phyloP scores from a whole-genome alignment of 2,888 invertebrate species.

The Tetrapedia diversipes region DNA sequence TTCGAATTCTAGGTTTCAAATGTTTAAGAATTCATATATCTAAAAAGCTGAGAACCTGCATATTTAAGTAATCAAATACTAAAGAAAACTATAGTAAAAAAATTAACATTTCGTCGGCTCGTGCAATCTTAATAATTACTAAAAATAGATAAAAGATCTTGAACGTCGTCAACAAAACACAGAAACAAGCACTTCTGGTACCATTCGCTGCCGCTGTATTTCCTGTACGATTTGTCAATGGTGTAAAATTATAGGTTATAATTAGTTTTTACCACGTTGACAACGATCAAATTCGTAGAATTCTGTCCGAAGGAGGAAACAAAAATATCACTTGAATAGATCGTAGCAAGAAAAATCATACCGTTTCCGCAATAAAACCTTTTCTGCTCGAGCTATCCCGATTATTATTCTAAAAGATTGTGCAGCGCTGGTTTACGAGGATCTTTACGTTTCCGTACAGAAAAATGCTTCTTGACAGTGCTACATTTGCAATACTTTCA shows the following conservation, averaged over 20 bases:
- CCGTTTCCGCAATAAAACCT: conserved; percentile 39
- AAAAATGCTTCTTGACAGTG: too few species aligned
- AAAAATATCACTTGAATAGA: neutral
- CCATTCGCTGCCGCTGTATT: conserved; percentile 46
- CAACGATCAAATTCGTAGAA: neutral
- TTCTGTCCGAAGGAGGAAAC: conserved; percentile 2
- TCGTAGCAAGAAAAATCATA: neutral
- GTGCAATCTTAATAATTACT: conserved; percentile 28
- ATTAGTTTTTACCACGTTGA: conserved; percentile 20
- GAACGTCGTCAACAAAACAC: conserved; percentile 69
- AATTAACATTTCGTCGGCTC: too few species aligned
- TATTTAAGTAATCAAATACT: too few species aligned
- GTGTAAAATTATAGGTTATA: conserved; percentile 24
- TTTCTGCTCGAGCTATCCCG: conserved; percentile 10
- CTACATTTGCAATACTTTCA: too few species aligned
- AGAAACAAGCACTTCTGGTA: conserved; percentile 41
- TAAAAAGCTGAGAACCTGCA: too few species aligned
- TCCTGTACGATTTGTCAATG: conserved; percentile 76
- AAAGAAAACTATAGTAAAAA: neutral
- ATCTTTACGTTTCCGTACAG: neutral
- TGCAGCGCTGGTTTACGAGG: conserved; percentile 22
- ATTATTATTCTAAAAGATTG: neutral
- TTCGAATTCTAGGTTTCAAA: too few species aligned
- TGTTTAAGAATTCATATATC: too few species aligned
- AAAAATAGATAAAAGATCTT: conserved; percentile 70